A percentile compares a stretch with the other conserved stretches of the same genome.
Conservation (phyloP, 1,140 invertebrate genomes). For the Pseudobourletiella spinata region DNA sequence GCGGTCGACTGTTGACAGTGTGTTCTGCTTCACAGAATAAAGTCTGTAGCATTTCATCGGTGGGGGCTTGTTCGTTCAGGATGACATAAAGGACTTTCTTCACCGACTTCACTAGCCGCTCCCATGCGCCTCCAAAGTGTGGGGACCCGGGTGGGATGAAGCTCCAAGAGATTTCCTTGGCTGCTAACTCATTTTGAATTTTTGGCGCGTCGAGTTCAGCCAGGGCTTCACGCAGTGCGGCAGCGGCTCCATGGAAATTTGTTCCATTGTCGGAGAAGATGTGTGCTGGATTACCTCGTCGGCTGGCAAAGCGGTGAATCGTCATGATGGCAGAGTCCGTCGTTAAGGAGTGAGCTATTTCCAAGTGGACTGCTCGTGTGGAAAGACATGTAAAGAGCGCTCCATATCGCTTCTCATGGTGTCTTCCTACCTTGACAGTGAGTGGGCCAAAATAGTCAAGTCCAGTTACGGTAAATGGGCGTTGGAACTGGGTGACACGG, state of each 20-base stretch:
- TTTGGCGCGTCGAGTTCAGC: background rate
- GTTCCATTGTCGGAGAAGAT: conserved; percentile 38
- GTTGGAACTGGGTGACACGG: conserved; percentile 2
- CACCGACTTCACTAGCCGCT: conserved; percentile 7
- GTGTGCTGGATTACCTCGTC: conserved; percentile 29
- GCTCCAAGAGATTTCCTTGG: conserved; percentile 1
- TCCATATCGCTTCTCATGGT: conserved; percentile 32
- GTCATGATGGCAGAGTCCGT: conserved; percentile 32
- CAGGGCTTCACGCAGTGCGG: conserved; percentile 10
- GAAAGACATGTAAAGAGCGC: conserved; percentile 33
- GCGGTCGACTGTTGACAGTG: conserved; percentile 33
- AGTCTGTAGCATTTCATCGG: conserved; percentile 14
- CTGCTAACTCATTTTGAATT: background rate
- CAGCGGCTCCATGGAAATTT: conserved; percentile 30
- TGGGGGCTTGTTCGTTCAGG: background rate
- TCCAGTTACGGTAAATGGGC: conserved; percentile 18
- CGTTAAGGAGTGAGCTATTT: conserved; percentile 28
- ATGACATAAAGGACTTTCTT: background rate
- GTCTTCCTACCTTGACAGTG: conserved; percentile 9
- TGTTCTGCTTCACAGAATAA: conserved; percentile 26
- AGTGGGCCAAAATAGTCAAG: conserved; percentile 33
- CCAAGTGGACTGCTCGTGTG: conserved; percentile 37
- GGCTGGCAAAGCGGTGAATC: conserved; percentile 31
- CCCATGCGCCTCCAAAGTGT: background rate
- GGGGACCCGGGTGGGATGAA: conserved; percentile 4